phyloP scores from a whole-genome alignment of 2,888 invertebrate species.

The Drosophila anomalipes region DNA sequence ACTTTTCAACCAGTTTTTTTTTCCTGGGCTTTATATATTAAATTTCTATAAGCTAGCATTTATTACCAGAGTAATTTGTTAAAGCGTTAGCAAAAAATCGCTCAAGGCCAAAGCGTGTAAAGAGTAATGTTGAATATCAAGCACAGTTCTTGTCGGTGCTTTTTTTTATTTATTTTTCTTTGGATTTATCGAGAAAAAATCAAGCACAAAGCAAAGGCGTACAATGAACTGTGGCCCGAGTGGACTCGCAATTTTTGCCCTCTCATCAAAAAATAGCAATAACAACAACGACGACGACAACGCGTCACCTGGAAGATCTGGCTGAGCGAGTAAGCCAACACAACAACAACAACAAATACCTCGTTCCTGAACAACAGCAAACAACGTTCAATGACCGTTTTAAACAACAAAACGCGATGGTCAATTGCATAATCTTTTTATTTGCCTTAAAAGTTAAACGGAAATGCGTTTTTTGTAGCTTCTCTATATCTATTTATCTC shows the following conservation, averaged over 20 bases:
- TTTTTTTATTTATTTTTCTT: neutral
- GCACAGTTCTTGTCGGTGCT: constrained; percentile 1
- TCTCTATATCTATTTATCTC: neutral
- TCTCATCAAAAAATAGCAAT: constrained; percentile 21
- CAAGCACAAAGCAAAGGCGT: constrained; percentile 39
- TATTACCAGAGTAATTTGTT: neutral
- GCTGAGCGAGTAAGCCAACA: constrained; percentile 22
- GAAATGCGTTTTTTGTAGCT: constrained; percentile 53
- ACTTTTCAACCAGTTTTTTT: neutral
- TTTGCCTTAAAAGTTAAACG: constrained; percentile 28
- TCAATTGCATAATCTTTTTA: constrained; percentile 66
- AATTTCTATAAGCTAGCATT: neutral
- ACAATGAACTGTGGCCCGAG: constrained; percentile 54
- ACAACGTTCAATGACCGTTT: constrained; percentile 68
- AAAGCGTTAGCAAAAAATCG: neutral
- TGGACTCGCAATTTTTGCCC: constrained; percentile 42
- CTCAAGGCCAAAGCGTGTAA: constrained; percentile 24
- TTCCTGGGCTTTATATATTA: neutral
- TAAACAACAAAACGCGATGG: constrained; percentile 40
- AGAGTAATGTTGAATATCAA: constrained; percentile 6
- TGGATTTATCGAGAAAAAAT: constrained; percentile 5
- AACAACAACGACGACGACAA: constrained; percentile 28
- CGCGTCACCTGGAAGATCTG: constrained; percentile 52
- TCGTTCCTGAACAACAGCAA: constrained; percentile 18
- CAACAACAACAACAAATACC: constrained; percentile 10